phyloP scores from a whole-genome alignment of 2,797 vertebrate genomes.

The Aplochiton taeniatus region DNA sequence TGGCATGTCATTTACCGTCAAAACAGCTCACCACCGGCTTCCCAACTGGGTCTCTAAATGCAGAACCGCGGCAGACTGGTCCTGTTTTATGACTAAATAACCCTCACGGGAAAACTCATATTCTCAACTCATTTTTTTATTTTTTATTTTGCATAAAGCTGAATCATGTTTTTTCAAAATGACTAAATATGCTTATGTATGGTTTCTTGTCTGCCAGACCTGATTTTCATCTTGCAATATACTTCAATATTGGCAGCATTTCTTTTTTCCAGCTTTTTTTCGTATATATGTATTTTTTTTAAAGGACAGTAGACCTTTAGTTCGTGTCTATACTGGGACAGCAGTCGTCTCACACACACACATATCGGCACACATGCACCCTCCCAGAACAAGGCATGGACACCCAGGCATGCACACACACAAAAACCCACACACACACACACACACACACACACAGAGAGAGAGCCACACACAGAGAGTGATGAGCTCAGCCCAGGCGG shows the following conservation, averaged over 20 bases:
- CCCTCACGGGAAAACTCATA: constrained; percentile 50
- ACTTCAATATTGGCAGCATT: too few relatives aligned
- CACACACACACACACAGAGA: constrained; percentile 14
- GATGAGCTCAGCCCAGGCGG: constrained; percentile 43
- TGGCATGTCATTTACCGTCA: constrained; percentile 64
- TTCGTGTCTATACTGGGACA: too few relatives aligned
- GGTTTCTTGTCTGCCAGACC: constrained; percentile 52
- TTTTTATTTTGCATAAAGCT: constrained; percentile 57
- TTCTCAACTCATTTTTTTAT: constrained; percentile 53
- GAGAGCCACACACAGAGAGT: neutral
- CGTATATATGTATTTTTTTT: too few relatives aligned
- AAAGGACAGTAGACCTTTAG: too few relatives aligned
- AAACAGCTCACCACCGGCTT: constrained; percentile 59
- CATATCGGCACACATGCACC: constrained; percentile 23
- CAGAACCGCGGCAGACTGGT: constrained; percentile 65
- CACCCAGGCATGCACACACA: too few relatives aligned
- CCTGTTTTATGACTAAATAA: constrained; percentile 52
- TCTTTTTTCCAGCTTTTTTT: too few relatives aligned
- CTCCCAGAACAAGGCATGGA: constrained; percentile 32
- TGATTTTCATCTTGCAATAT: neutral
- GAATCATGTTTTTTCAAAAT: constrained; percentile 74
- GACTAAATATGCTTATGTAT: constrained; percentile 67
- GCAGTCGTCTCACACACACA: constrained; percentile 25
- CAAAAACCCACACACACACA: constrained; percentile 32
- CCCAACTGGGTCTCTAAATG: constrained; percentile 51